Percentiles rank a stretch among this genome's conserved stretches.
phyloP scores from a whole-genome alignment of 2,113 vertebrate species.

The Centropus bengalensis region DNA sequence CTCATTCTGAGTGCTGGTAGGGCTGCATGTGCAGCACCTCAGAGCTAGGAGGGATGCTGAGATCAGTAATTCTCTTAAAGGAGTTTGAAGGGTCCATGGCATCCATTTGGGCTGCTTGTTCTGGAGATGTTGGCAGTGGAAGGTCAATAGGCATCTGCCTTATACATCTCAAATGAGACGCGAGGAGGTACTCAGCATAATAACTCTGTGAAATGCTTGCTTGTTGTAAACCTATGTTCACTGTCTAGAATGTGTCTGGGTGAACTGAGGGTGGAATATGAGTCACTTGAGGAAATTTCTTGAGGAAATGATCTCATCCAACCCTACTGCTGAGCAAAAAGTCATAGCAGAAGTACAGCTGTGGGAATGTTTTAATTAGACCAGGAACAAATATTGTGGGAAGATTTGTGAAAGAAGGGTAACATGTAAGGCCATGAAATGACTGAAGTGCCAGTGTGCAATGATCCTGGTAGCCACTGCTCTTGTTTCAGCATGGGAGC shows the following conservation, averaged over 20 bases:
- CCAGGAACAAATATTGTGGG: neutral
- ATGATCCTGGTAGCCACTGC: neutral
- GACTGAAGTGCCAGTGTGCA: neutral
- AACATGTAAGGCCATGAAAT: neutral
- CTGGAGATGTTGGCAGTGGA: neutral
- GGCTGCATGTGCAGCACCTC: neutral
- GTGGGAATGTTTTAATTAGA: neutral
- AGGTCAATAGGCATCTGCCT: neutral
- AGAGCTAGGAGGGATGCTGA: neutral
- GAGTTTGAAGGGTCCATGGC: accelerated
- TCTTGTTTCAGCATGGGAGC: neutral
- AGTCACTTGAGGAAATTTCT: neutral
- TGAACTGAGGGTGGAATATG: neutral
- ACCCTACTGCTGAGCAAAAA: neutral
- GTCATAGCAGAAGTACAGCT: neutral
- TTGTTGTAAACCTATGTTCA: neutral
- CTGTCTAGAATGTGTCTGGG: neutral
- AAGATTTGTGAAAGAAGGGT: neutral
- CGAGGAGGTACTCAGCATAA: neutral
- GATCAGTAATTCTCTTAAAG: neutral
- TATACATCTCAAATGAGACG: neutral
- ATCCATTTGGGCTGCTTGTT: neutral
- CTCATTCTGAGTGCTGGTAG: neutral
- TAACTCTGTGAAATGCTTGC: neutral
- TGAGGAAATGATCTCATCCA: neutral